Conservation (phyloP, 2,888 invertebrate genomes). For the Tethea ocularis region DNA sequence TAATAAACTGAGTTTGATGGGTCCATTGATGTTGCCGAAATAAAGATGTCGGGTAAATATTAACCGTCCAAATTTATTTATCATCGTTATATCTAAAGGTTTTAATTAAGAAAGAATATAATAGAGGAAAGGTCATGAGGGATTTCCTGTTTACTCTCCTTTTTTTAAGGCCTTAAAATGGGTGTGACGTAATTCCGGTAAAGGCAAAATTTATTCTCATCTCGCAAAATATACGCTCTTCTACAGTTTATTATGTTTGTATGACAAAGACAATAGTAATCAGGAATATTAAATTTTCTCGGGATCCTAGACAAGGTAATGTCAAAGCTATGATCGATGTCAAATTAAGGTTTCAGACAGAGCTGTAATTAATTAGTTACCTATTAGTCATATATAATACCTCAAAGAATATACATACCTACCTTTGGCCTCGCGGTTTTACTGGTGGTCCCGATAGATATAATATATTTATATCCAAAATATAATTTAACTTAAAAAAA, state of each 20-base stretch:
- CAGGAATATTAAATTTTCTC: too few relatives aligned
- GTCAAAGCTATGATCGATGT: too few relatives aligned
- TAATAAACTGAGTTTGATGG: slow-evolving; percentile 56
- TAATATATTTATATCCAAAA: too few relatives aligned
- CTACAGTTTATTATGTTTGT: not conserved
- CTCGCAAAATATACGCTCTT: not conserved
- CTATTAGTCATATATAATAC: too few relatives aligned
- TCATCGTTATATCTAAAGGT: not conserved
- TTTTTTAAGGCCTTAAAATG: not conserved
- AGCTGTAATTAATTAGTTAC: too few relatives aligned
- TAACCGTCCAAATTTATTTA: not conserved
- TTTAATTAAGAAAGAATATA: not conserved
- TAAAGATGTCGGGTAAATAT: slow-evolving; percentile 1
- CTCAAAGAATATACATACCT: too few relatives aligned
- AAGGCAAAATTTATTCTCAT: not conserved
- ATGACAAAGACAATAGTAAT: too few relatives aligned
- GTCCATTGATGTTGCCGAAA: not conserved
- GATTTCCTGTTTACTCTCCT: not conserved
- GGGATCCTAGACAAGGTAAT: too few relatives aligned
- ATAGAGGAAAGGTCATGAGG: not conserved
- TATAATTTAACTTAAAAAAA: too few relatives aligned
- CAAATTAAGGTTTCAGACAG: too few relatives aligned
- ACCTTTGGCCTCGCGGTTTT: too few relatives aligned
- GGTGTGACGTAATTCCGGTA: not conserved
- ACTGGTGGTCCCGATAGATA: too few relatives aligned